phyloP scores from a whole-genome alignment of 2,888 invertebrate genomes.

The Amiota mariae region DNA sequence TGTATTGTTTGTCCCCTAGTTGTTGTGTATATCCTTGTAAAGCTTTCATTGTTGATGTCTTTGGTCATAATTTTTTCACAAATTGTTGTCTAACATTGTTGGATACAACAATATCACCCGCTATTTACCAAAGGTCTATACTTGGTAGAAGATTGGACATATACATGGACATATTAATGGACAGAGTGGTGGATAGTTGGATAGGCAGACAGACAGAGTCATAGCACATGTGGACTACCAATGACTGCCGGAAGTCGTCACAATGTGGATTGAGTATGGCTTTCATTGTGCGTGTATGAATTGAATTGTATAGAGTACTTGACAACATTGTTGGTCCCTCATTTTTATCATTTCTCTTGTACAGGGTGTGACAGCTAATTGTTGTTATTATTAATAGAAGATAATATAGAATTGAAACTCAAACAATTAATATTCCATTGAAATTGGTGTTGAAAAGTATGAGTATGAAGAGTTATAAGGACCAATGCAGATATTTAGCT shows the following conservation, averaged over 20 bases:
- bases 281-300: background rate
- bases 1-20: conserved; percentile 6
- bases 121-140: background rate
- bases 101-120: background rate
- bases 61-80: conserved; percentile 50
- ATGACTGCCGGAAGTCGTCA: conserved; percentile 14
- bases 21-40: conserved; percentile 18
- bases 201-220: background rate
- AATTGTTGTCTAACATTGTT: conserved; percentile 58
- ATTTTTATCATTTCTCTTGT: background rate
- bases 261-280: too few species aligned
- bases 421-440: background rate
- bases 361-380: background rate
- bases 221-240: conserved; percentile 22
- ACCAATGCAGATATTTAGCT: too few species aligned
- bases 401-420: background rate
- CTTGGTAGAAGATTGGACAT: background rate
- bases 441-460: too few species aligned
- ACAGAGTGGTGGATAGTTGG: background rate
- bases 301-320: conserved; percentile 10
- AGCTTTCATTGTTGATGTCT: conserved; percentile 19
- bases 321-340: background rate
- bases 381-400: conserved; percentile 21
- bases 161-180: background rate
- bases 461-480: background rate